phyloP scores from a whole-genome alignment of 2,888 invertebrate genomes.

The Branchellion lobata region DNA sequence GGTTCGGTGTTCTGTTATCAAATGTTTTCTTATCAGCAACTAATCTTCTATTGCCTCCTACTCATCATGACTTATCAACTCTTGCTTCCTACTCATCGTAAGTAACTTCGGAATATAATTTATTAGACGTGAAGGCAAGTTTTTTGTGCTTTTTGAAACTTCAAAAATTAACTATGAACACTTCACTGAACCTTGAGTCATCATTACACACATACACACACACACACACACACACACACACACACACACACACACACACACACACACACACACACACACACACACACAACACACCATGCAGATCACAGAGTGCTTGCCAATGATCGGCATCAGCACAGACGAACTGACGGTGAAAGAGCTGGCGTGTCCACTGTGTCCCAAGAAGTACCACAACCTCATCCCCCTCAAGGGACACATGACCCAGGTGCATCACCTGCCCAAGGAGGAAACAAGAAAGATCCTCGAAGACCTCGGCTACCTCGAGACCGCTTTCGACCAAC shows the following conservation, averaged over 20 bases:
- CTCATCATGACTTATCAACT: background rate
- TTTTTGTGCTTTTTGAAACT: too few species aligned
- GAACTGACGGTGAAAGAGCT: constrained; percentile 46
- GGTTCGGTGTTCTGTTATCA: constrained; percentile 12
- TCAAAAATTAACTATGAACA: too few species aligned
- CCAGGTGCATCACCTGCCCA: constrained; percentile 47
- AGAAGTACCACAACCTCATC: constrained; percentile 48
- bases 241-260: too few species aligned
- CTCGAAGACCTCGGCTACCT: constrained; percentile 45
- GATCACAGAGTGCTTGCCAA: constrained; percentile 47
- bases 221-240: too few species aligned
- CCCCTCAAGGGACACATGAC: constrained; percentile 49
- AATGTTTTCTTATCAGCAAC: background rate
- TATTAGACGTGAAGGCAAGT: too few species aligned
- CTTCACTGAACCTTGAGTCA: too few species aligned
- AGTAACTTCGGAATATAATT: background rate
- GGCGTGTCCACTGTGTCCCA: constrained; percentile 47
- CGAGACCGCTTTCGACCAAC: constrained; percentile 41
- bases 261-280: too few species aligned
- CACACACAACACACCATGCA: too few species aligned
- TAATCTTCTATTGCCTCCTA: background rate
- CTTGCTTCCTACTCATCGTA: background rate
- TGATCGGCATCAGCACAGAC: constrained; percentile 48
- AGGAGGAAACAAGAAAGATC: constrained; percentile 44
- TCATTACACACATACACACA: too few species aligned